Conservation (phyloP, 2,113 vertebrate genomes). For the Leptocoma aspasia region DNA sequence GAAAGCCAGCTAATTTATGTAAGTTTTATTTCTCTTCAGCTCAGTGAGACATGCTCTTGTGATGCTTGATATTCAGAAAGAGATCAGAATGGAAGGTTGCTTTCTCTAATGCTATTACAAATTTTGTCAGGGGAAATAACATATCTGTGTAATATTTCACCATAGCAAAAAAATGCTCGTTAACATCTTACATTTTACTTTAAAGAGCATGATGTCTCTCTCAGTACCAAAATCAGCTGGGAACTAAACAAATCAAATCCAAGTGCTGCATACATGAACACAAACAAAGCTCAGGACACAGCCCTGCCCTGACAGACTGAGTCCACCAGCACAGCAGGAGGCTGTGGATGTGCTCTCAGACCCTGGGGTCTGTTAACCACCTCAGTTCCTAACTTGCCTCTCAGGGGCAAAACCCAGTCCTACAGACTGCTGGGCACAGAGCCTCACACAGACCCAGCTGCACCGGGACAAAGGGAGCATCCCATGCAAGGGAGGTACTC, state of each 20-base stretch:
- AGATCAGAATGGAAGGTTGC: background rate
- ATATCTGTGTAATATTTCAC: background rate
- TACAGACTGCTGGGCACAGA: background rate
- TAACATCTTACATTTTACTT: background rate
- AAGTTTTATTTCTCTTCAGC: constrained; percentile 16
- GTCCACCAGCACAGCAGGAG: background rate
- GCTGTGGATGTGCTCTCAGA: background rate
- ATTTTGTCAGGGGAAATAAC: background rate
- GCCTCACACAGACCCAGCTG: background rate
- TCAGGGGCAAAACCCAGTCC: background rate
- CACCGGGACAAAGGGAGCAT: background rate
- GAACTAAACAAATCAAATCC: background rate
- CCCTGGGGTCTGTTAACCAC: rapidly evolving
- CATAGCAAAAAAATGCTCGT: background rate
- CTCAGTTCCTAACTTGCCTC: background rate
- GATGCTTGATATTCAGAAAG: background rate
- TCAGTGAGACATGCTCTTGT: background rate
- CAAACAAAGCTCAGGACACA: background rate
- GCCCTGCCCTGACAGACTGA: background rate
- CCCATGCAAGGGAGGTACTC: background rate
- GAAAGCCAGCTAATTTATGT: constrained; percentile 21
- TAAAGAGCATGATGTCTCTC: background rate
- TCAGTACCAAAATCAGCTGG: background rate
- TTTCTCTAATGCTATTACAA: background rate
- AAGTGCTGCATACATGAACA: background rate